Conservation (phyloP, 2,888 invertebrate species). For the Dryocosmus kuriphilus region DNA sequence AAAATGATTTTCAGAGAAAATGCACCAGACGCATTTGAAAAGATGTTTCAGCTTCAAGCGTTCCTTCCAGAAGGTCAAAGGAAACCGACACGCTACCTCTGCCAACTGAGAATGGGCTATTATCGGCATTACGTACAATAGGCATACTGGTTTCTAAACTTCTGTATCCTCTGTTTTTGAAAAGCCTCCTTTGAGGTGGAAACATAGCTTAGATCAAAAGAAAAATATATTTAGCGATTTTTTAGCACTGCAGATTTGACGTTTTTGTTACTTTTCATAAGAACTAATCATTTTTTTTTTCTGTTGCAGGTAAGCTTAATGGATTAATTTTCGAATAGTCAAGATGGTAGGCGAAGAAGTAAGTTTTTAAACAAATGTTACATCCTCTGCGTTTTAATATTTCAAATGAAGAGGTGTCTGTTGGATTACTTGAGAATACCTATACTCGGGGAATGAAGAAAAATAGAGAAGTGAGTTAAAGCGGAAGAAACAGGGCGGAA, state of each 20-base stretch:
- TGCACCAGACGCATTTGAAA: conserved; percentile 17
- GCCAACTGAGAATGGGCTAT: not conserved
- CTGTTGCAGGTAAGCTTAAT: not conserved
- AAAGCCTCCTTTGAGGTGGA: conserved; percentile 34
- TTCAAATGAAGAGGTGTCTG: too few species aligned
- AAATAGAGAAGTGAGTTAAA: not conserved
- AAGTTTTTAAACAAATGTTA: not conserved
- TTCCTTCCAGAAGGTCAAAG: conserved; percentile 45
- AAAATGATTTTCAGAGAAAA: conserved; percentile 33
- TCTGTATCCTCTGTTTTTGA: not conserved
- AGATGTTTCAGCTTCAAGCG: not conserved
- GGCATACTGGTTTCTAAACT: not conserved
- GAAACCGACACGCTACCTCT: conserved; percentile 35
- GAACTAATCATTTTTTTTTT: not conserved
- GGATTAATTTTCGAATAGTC: not conserved
- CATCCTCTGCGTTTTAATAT: too few species aligned
- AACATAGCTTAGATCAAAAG: conserved; percentile 33
- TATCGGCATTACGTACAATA: conserved; percentile 27
- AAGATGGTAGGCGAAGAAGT: not conserved
- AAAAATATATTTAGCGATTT: not conserved
- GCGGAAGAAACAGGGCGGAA: conserved; percentile 25
- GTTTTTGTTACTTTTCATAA: too few species aligned
- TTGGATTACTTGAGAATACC: too few species aligned
- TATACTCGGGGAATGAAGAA: not conserved
- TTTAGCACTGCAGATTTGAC: too few species aligned